A percentile compares a stretch with the other conserved stretches of the same genome.
Conservation (phyloP, 2,797 vertebrate species). For the Hyperoplus immaculatus region DNA sequence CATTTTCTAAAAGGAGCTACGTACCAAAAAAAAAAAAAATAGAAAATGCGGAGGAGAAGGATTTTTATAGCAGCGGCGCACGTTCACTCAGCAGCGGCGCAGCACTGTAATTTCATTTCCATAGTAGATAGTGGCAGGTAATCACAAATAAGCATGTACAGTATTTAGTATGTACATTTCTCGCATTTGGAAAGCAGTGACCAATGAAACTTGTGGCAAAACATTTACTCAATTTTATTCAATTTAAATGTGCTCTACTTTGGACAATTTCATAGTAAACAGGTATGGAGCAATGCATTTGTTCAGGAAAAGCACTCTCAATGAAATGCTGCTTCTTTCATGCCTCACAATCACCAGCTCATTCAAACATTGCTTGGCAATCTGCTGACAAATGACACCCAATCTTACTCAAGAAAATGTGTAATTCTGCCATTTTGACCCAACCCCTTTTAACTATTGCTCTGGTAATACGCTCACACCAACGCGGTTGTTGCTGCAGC, state of each 20-base stretch:
- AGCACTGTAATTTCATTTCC: conserved; percentile 6
- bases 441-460: neutral
- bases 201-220: neutral
- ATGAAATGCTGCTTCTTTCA: conserved; percentile 1
- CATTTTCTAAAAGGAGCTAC: no score
- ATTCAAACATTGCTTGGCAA: neutral
- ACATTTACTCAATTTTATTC: neutral
- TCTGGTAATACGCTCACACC: neutral
- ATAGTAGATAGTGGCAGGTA: conserved; percentile 10
- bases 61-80: no score
- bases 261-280: neutral
- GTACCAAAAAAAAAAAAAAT: no score
- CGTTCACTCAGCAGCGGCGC: no score
- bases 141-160: neutral
- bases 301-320: neutral
- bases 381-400: neutral
- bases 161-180: no score
- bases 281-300: no score
- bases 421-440: neutral
- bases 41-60: no score
- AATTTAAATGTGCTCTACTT: neutral
- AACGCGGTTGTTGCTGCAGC: neutral
- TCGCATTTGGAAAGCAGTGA: no score
- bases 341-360: neutral
- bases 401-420: conserved; percentile 1